Evolutionary conservation across 2,888 invertebrate genomes (phyloP), one percentile per base, ranked within the genome.

Genomic region (Schizotus pectinicornis): DNA sequence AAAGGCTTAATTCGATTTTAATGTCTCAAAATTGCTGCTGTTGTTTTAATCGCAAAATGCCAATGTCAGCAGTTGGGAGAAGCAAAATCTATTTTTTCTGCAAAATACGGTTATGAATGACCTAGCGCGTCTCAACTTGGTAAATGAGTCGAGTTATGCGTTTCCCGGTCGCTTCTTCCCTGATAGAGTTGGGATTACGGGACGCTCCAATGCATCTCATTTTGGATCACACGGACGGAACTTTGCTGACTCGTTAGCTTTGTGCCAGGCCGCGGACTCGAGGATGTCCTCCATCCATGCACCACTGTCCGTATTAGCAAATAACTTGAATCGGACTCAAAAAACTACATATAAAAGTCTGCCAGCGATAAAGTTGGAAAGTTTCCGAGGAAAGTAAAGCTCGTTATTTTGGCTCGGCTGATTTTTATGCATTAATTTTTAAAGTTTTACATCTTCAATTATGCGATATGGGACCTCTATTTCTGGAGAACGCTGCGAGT

Each of bases 161-260:
- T 22, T 22, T 22, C 22, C 22, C 22, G 22, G 22, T 5, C 5
- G 22, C 22, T 22, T 22, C 22, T 22, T 41, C 47, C 14, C 12
- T 48, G 58, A 58, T 58, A 56, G 48, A 60, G 41, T 39, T 11
- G 41, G 52, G 9, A 48, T 60, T 42, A 51, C 47, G 43, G n/a
- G 33, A 59, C 33, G 59, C 47, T 62, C 38, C 35, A 49, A 42
- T 56, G 62, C 54, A 52, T 56, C 50, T 56, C 47, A 48, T 61
- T 49, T 45, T 37, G 49, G 56, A 59, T 48, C 45, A 37, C 50
- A 37, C 49, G 42, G 51, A 49, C 42, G 52, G 53, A 59, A 62
- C 54, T 59, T 56, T 56, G 62, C 62, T 59, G 62, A 62, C 48
- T 62, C 62, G 58, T 61, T 61, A 61, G 57, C 61, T 61, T 57